A percentile compares a stretch with the other conserved stretches of the same genome.
Conservation (phyloP, 2,797 vertebrate species). For the Macropodus opercularis region DNA sequence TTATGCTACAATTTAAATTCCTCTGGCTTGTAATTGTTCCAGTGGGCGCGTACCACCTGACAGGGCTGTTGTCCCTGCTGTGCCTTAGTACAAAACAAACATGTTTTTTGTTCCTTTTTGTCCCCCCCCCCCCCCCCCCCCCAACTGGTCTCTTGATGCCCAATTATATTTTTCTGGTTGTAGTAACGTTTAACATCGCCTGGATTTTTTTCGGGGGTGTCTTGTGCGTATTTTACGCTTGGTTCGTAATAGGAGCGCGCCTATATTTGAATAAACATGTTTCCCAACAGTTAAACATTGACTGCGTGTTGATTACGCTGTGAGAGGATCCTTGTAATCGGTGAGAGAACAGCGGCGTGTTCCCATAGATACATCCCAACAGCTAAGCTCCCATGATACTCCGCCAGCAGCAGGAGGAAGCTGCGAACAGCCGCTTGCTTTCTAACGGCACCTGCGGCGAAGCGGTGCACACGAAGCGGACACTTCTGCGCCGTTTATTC, state of each 20-base stretch:
- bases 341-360: conserved; percentile 52
- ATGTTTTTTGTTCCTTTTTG: conserved; percentile 67
- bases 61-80: conserved; percentile 48
- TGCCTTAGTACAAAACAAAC: conserved; percentile 74
- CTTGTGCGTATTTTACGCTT: neutral
- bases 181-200: neutral
- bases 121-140: conserved; percentile 40
- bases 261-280: neutral
- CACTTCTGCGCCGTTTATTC: neutral
- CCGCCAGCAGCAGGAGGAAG: conserved; percentile 21
- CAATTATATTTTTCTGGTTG: conserved; percentile 71
- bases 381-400: conserved; percentile 70
- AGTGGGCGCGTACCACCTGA: conserved; percentile 18
- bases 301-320: conserved; percentile 27
- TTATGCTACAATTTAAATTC: neutral
- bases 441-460: conserved; percentile 22
- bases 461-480: conserved; percentile 11
- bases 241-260: accelerated
- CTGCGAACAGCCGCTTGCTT: conserved; percentile 8
- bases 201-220: neutral
- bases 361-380: conserved; percentile 79
- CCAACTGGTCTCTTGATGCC: conserved; percentile 71
- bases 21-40: conserved; percentile 4
- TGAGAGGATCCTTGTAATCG: conserved; percentile 20
- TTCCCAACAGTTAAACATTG: conserved; percentile 24